Evolutionary conservation across 2,113 vertebrate genomes (phyloP).

Genomic region (Progne subis): DNA sequence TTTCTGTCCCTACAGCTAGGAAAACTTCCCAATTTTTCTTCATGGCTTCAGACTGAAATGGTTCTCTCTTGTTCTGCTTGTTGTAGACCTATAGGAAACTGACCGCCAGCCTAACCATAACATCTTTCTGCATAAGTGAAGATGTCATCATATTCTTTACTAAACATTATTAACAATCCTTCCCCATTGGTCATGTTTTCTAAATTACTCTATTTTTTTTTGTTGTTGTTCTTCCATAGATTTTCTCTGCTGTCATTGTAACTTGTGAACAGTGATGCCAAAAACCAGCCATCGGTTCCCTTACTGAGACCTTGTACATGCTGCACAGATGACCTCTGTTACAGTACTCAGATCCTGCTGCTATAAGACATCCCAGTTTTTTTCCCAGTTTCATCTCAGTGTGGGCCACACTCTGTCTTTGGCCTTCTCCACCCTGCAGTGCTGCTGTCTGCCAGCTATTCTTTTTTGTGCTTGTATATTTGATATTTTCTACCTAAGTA

Average conservation of each 20-base stretch:
- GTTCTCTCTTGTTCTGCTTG: background rate
- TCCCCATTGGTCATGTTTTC: background rate
- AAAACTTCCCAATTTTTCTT: background rate
- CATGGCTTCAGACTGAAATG: background rate
- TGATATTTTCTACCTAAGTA: background rate
- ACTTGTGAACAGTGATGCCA: background rate
- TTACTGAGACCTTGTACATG: background rate
- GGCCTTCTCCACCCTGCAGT: background rate
- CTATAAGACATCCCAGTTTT: background rate
- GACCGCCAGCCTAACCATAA: background rate
- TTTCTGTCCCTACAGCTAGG: background rate
- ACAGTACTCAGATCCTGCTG: background rate
- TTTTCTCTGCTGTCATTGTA: background rate
- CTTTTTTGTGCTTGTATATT: background rate
- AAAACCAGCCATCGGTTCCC: background rate
- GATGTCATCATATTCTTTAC: background rate
- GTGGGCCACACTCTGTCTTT: background rate
- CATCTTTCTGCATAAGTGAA: background rate
- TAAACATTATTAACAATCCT: background rate
- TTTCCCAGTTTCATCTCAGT: background rate
- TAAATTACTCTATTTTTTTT: background rate
- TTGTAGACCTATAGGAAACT: background rate
- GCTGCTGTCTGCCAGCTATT: background rate
- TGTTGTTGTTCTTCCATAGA: background rate
- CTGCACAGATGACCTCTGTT: background rate